These are phyloP conservation scores for Barbus barbus DNA, from an alignment of 2,113 vertebrate species.

Conservation along the genomic window DNA sequence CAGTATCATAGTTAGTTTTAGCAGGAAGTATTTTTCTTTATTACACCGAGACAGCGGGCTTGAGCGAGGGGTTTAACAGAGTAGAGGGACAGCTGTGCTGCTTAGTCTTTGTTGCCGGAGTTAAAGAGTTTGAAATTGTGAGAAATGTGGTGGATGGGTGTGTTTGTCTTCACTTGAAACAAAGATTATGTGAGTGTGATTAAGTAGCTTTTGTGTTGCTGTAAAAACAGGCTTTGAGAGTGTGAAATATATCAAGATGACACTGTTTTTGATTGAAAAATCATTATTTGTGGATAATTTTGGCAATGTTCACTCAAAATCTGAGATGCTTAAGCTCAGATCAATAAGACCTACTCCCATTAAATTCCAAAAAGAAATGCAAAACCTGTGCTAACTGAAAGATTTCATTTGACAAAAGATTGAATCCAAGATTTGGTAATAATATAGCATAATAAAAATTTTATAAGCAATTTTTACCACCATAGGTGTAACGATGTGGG, in stretches of 20 bases:
- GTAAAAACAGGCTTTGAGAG: background rate
- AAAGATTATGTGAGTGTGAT: background rate
- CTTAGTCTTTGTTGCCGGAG: background rate
- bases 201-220: background rate
- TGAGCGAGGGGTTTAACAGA: background rate
- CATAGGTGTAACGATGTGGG: too few species aligned
- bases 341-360: too few species aligned
- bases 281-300: too few species aligned
- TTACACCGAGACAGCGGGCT: slow-evolving; percentile 20
- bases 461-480: too few species aligned
- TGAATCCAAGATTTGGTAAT: too few species aligned
- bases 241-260: background rate
- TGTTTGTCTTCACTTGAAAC: slow-evolving; percentile 2
- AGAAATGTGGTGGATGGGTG: background rate
- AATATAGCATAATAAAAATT: too few species aligned
- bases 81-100: background rate
- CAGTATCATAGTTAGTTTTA: slow-evolving; percentile 52
- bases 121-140: background rate
- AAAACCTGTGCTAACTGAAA: too few species aligned
- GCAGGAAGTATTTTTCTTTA: slow-evolving; percentile 62
- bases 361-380: too few species aligned
- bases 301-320: too few species aligned
- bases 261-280: background rate
- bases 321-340: too few species aligned
- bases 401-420: too few species aligned